Conservation (phyloP, 2,888 invertebrate genomes). For the Leptinotarsa rubiginosa region DNA sequence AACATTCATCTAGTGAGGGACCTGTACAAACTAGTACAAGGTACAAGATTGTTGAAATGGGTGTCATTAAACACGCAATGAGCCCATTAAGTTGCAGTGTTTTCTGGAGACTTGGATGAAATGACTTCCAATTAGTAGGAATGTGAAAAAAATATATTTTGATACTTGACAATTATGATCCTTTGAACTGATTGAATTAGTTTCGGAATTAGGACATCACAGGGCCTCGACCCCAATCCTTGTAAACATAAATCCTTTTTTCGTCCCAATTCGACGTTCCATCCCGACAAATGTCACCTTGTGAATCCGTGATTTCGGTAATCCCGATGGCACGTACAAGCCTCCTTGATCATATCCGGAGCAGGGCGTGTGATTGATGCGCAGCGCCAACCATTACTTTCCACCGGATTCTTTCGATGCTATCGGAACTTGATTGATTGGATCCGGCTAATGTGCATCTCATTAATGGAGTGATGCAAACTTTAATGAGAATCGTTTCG, state of each 20-base stretch:
- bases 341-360: conserved; percentile 47
- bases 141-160: too few species aligned
- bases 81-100: too few species aligned
- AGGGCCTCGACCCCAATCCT: not conserved
- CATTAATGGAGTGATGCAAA: conserved; percentile 53
- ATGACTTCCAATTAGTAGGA: too few species aligned
- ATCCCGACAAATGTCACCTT: conserved; percentile 16
- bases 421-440: conserved; percentile 69
- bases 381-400: conserved; percentile 66
- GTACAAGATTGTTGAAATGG: too few species aligned
- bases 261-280: conserved; percentile 9
- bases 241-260: not conserved
- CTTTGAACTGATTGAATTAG: not conserved
- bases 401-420: conserved; percentile 65
- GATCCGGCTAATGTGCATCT: conserved; percentile 60
- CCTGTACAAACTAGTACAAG: too few species aligned
- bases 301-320: conserved; percentile 12
- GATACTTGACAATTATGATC: not conserved
- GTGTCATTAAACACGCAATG: too few species aligned
- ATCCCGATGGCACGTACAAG: conserved; percentile 23
- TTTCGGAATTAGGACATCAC: not conserved
- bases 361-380: conserved; percentile 63
- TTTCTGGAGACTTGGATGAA: too few species aligned
- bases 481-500: conserved; percentile 38
- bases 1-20: too few species aligned